Conservation (phyloP, 2,888 invertebrate genomes). For the Xanthostigma xanthostigma region DNA sequence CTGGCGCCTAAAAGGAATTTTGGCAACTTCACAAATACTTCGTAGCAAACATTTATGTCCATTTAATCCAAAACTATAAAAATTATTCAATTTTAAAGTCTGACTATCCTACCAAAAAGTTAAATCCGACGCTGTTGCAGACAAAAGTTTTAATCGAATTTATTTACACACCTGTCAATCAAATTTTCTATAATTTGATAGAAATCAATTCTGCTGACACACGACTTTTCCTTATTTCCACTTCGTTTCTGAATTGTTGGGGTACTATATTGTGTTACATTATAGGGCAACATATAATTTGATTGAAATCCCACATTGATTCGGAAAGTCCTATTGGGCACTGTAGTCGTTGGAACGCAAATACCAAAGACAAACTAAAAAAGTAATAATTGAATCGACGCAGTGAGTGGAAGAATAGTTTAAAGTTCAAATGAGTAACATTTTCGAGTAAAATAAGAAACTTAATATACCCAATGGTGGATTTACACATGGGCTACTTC, state of each 20-base stretch:
- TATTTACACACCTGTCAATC: no score
- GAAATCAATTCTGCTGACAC: neutral
- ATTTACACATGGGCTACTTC: no score
- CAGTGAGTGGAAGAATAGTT: no score
- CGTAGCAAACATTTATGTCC: conserved; percentile 3
- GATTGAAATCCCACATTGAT: conserved; percentile 1
- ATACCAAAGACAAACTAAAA: conserved; percentile 1
- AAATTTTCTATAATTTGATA: neutral
- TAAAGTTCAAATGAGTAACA: no score
- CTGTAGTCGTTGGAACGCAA: neutral
- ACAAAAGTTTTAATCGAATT: no score
- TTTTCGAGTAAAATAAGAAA: no score
- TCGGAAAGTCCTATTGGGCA: neutral
- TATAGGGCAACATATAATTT: conserved; percentile 1
- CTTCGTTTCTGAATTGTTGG: neutral
- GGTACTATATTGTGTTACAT: neutral
- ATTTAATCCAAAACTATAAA: conserved; percentile 2
- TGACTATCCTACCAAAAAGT: no score
- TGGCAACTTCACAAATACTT: conserved; percentile 4
- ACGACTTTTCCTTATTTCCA: neutral
- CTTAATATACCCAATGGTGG: no score
- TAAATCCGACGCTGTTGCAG: no score
- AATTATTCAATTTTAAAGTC: neutral
- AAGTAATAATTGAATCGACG: neutral
- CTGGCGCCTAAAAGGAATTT: neutral